These are phyloP conservation scores for Bubo bubo DNA, from an alignment of 2,113 vertebrate species.

Conservation along the genomic window DNA sequence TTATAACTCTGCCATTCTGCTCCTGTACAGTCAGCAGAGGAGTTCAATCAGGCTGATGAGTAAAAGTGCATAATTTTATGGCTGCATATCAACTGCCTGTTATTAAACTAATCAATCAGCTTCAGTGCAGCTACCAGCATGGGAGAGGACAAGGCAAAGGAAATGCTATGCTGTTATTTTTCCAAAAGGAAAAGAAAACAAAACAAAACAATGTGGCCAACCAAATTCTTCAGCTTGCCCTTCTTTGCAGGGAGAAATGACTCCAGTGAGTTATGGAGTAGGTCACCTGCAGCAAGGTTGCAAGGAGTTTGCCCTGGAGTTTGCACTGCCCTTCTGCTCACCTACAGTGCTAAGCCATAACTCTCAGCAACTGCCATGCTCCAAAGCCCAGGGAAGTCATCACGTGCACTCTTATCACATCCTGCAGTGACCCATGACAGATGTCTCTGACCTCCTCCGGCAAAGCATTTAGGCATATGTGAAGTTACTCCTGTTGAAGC, in stretches of 20 bases:
- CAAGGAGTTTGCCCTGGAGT: background rate
- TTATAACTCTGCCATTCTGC: conserved; percentile 52
- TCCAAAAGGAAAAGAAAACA: background rate
- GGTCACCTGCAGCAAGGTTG: background rate
- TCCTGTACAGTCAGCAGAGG: conserved; percentile 64
- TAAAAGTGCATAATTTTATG: conserved; percentile 72
- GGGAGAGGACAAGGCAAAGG: conserved; percentile 17
- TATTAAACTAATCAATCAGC: conserved; percentile 74
- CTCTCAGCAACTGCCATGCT: background rate
- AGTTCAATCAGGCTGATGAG: conserved; percentile 73
- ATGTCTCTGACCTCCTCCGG: background rate
- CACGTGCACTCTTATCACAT: background rate
- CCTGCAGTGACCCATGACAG: background rate
- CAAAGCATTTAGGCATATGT: background rate
- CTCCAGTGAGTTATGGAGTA: background rate
- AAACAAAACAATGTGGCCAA: background rate
- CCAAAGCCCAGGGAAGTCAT: background rate
- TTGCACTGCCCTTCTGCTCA: background rate
- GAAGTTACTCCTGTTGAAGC: background rate
- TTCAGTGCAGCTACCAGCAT: conserved; percentile 37
- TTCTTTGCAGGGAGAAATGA: background rate
- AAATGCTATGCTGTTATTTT: conserved; percentile 16
- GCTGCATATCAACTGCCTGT: conserved; percentile 69
- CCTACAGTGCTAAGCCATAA: background rate
- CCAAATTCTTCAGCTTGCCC: background rate